These are phyloP conservation scores for Oncorhynchus masou DNA, from an alignment of 2,113 vertebrate species.

Conservation along the genomic window DNA sequence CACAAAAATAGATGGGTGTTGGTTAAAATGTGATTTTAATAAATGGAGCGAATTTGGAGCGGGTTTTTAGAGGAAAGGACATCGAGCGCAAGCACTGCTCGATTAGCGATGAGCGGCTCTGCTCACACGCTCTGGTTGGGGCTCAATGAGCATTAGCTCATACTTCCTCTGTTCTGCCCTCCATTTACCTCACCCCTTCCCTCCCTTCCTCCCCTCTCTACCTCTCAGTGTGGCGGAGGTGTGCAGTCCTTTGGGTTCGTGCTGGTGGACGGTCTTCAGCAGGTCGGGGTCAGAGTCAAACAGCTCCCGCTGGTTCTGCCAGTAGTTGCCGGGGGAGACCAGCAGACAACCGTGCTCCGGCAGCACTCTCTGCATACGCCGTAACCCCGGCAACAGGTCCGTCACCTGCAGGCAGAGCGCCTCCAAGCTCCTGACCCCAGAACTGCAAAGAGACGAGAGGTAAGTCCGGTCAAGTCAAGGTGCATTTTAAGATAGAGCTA, in stretches of 20 bases:
- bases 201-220: slow-evolving; percentile 37
- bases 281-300: slow-evolving; percentile 90
- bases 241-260: slow-evolving; percentile 93
- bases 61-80: too few relatives aligned
- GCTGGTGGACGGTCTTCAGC: slow-evolving; percentile 91
- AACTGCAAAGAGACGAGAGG: slow-evolving; percentile 58
- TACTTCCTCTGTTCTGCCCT: not conserved
- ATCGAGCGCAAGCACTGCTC: too few relatives aligned
- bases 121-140: too few relatives aligned
- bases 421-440: slow-evolving; percentile 83
- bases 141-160: too few relatives aligned
- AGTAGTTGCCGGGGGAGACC: slow-evolving; percentile 95
- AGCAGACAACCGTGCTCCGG: slow-evolving; percentile 94
- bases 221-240: slow-evolving; percentile 94
- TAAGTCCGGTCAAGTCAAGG: not conserved
- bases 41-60: too few relatives aligned
- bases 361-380: slow-evolving; percentile 83
- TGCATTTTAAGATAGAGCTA: not conserved
- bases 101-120: too few relatives aligned
- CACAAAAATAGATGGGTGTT: too few relatives aligned
- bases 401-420: slow-evolving; percentile 91
- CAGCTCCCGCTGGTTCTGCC: slow-evolving; percentile 92
- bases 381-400: slow-evolving; percentile 87
- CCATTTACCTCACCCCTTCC: not conserved
- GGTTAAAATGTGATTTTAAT: too few relatives aligned